Conservation (phyloP, 2,888 invertebrate genomes). For the Catocala nupta region DNA sequence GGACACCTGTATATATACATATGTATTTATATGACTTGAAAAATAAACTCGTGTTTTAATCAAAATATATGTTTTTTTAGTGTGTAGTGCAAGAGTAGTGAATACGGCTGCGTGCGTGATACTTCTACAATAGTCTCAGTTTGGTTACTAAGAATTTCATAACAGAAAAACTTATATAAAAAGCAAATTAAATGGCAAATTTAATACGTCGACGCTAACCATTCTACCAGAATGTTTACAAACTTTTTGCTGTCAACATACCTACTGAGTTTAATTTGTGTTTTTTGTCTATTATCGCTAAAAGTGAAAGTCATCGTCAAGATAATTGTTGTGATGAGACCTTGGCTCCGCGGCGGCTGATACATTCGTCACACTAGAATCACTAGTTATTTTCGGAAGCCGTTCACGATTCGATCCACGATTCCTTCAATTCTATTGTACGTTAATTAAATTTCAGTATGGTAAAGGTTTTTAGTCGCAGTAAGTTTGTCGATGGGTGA, state of each 20-base stretch:
- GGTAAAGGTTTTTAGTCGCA: neutral
- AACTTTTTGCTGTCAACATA: slow-evolving; percentile 30
- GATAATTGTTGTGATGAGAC: slow-evolving; percentile 47
- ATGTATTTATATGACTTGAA: too few relatives aligned
- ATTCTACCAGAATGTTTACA: slow-evolving; percentile 7
- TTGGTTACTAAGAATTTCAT: too few relatives aligned
- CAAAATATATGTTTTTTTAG: too few relatives aligned
- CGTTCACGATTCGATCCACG: slow-evolving; percentile 8
- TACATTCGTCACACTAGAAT: slow-evolving; percentile 41
- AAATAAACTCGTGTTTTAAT: too few relatives aligned
- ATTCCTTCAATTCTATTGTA: slow-evolving; percentile 27
- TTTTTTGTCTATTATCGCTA: slow-evolving; percentile 51
- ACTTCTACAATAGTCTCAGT: too few relatives aligned
- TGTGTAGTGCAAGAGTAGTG: too few relatives aligned
- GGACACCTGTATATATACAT: too few relatives aligned
- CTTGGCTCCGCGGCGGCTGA: slow-evolving; percentile 46
- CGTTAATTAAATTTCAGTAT: neutral
- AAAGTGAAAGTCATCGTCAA: slow-evolving; percentile 65
- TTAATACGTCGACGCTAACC: neutral
- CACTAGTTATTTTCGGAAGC: slow-evolving; percentile 29
- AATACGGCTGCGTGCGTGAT: too few relatives aligned
- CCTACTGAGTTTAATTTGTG: slow-evolving; percentile 29
- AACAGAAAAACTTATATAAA: too few relatives aligned
- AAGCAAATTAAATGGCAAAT: too few relatives aligned
- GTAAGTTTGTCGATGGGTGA: neutral